Evolutionary conservation across 1,140 invertebrate species (phyloP).

Genomic region (Vanessa tameamea): DNA sequence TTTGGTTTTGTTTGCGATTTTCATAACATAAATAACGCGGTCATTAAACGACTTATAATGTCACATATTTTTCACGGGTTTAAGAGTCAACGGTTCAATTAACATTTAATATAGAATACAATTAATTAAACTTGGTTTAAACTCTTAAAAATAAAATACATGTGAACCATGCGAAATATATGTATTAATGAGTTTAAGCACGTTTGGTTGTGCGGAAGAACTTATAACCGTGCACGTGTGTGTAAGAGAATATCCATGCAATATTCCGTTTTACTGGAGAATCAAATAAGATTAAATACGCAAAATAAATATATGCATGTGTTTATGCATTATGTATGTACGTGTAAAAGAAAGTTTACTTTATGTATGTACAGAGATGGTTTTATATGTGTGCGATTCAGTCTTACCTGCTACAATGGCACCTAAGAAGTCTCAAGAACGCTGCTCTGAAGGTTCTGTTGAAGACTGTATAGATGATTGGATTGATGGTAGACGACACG

Average conservation of each 20-base stretch:
- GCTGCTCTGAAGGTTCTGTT: conserved; percentile 92
- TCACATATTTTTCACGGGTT: background rate
- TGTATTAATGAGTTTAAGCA: no score
- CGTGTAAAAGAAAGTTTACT: no score
- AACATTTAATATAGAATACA: background rate
- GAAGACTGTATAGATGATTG: conserved; percentile 94
- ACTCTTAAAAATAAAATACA: no score
- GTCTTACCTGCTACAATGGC: conserved; percentile 86
- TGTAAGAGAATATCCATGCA: no score
- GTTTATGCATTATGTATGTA: no score
- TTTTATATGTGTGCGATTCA: background rate
- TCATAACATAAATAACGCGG: background rate
- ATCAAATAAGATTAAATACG: no score
- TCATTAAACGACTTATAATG: background rate
- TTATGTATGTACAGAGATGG: no score
- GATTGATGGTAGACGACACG: conserved; percentile 92
- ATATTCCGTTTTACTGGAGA: no score
- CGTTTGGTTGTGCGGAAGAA: no score
- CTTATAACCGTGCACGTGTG: no score
- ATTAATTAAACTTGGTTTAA: background rate
- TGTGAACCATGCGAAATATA: no score
- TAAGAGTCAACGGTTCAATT: background rate
- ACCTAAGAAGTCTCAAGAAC: conserved; percentile 88
- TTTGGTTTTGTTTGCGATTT: conserved; percentile 16
- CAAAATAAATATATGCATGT: no score